phyloP scores from a whole-genome alignment of 2,797 vertebrate genomes.

The Aselliscus stoliczkanus region DNA sequence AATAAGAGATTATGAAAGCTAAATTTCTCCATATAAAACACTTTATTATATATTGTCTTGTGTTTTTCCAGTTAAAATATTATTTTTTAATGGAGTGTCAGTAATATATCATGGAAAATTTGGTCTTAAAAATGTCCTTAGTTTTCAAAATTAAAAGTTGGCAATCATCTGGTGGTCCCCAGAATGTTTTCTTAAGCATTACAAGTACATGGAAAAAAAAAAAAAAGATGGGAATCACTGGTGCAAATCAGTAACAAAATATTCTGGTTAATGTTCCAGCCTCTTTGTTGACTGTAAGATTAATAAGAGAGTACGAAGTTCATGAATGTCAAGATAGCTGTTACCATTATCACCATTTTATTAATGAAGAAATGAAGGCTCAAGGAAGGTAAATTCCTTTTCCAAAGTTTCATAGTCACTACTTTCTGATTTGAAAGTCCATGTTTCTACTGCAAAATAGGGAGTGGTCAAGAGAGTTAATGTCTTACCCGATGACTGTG shows the following conservation, averaged over 20 bases:
- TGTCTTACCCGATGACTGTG: not conserved
- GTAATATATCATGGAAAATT: not conserved
- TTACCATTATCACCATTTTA: not conserved
- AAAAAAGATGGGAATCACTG: not conserved
- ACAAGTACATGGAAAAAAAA: not conserved
- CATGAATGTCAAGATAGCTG: not conserved
- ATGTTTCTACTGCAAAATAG: not conserved
- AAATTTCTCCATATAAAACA: not conserved
- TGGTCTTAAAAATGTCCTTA: not conserved
- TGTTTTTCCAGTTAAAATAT: not conserved
- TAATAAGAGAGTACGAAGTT: not conserved
- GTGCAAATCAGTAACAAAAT: not conserved
- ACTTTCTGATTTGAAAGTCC: not conserved
- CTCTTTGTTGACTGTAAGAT: not conserved
- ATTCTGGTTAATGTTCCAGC: not conserved
- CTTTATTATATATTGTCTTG: not conserved
- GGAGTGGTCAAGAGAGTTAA: not conserved
- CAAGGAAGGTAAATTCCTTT: not conserved
- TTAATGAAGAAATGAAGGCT: not conserved
- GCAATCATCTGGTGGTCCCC: not conserved
- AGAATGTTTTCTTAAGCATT: not conserved
- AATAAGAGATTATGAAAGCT: not conserved
- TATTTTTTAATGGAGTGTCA: not conserved
- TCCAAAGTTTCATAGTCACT: not conserved
- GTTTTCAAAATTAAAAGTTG: not conserved